Conservation (phyloP, 1,140 invertebrate species). For the Dendrolimus kikuchii region DNA sequence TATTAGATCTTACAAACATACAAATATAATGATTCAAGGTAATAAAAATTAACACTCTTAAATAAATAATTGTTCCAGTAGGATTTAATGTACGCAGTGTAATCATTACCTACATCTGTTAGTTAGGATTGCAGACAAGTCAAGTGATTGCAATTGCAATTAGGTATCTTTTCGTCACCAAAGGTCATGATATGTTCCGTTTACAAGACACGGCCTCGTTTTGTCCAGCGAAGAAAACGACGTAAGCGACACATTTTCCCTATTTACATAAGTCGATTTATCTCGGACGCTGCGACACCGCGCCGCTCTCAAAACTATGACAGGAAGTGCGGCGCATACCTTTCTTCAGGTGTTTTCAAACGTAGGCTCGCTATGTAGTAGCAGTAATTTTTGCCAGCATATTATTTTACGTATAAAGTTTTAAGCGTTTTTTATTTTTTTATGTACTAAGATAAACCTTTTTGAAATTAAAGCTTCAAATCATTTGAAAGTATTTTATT, state of each 20-base stretch:
- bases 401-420: neutral
- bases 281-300: constrained; percentile 18
- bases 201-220: constrained; percentile 43
- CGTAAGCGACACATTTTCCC: constrained; percentile 25
- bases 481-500: too few species aligned
- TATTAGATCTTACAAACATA: too few species aligned
- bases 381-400: neutral
- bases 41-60: too few species aligned
- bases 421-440: neutral
- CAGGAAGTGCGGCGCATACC: constrained; percentile 56
- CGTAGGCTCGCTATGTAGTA: constrained; percentile 9
- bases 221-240: constrained; percentile 22
- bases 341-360: constrained; percentile 47
- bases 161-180: constrained; percentile 45
- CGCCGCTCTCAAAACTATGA: constrained; percentile 56
- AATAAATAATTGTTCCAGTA: too few species aligned
- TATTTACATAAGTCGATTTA: constrained; percentile 36
- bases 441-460: too few species aligned
- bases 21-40: too few species aligned
- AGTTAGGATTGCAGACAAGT: constrained; percentile 31
- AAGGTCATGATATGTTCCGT: constrained; percentile 51
- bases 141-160: constrained; percentile 37
- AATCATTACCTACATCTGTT: constrained; percentile 4
- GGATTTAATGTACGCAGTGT: too few species aligned
- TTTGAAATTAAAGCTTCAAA: too few species aligned